phyloP scores from a whole-genome alignment of 2,113 vertebrate genomes.

The Saguinus midas region DNA sequence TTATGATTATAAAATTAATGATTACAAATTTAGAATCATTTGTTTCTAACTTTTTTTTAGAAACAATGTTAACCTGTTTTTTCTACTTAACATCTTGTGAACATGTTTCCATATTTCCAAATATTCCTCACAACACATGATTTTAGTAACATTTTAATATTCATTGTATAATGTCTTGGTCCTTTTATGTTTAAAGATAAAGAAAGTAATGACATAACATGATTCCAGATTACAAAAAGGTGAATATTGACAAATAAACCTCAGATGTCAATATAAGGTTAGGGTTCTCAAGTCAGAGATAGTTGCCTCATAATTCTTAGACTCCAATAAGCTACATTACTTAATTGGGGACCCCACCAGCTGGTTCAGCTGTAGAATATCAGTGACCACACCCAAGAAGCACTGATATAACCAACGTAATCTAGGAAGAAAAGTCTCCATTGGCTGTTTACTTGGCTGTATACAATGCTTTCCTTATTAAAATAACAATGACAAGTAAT shows the following conservation, averaged over 20 bases:
- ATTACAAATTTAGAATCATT: constrained; percentile 30
- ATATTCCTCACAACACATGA: background rate
- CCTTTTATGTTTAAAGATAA: background rate
- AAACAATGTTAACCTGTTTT: background rate
- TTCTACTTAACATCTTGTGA: background rate
- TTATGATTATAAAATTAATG: constrained; percentile 41
- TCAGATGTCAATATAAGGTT: background rate
- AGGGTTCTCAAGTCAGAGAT: background rate
- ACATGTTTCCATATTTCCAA: background rate
- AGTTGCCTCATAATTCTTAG: background rate
- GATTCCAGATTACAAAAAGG: background rate
- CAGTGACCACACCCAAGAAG: background rate
- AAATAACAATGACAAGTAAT: background rate
- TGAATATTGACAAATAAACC: background rate
- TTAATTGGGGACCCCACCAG: fast-evolving
- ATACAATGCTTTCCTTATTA: background rate
- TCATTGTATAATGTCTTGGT: background rate
- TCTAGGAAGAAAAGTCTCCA: background rate
- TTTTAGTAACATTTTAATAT: background rate
- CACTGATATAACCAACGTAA: background rate
- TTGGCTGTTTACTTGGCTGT: background rate
- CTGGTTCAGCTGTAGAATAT: background rate
- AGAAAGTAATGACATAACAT: background rate
- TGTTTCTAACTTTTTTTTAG: no score
- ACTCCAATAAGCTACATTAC: background rate